Evolutionary conservation across 2,888 invertebrate species (phyloP), one percentile per base, ranked within the genome.

Genomic region (Meteorus colon): DNA sequence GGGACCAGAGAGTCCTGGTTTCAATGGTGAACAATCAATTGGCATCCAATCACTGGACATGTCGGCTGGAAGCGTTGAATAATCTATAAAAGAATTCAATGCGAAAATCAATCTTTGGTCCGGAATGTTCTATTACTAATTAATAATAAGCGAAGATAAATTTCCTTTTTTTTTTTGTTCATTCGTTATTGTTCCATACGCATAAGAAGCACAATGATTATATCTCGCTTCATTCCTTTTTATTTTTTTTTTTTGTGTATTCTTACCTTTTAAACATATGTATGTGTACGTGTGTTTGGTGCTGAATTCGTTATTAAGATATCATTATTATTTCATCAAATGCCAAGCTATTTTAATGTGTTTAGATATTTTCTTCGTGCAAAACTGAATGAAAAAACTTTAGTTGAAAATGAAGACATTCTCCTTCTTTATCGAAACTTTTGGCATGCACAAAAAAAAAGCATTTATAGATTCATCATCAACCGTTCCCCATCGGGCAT

Each of bases 1-100:
- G 3, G 89, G 86, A 29, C 88, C 88, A 4, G 86, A 86, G 31
- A 87, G 77, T 19, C 88, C 88, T 29, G 88, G 86, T 77, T 89
- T 88, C 71, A 86, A 41, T 8, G 86, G 82, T 4, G 87, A 82
- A 79, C 85, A 85, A 76, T 88, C 88, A 73, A 83, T 80, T 72
- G 85, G 80, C 77, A 84, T 82, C 88, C 88, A 88, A 37, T 88
- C 88, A 24, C 83, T 79, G 29, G 85, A 79, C 48, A 87, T 80
- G 77, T 88, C 88, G 37, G 82, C 78, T 19, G 87, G 84, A 76
- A 86, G 79, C 76, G 86, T 84, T 82, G 88, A 82, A 81, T 88
- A 88, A 86, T 88, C 88, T 88, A 88, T 70, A 88, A 87, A 84
- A 83, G 10, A 63, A 63, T 68, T 41, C 12, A 24, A 24, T 68